Evolutionary conservation across 2,113 vertebrate species (phyloP).

Genomic region (Empidonax traillii): DNA sequence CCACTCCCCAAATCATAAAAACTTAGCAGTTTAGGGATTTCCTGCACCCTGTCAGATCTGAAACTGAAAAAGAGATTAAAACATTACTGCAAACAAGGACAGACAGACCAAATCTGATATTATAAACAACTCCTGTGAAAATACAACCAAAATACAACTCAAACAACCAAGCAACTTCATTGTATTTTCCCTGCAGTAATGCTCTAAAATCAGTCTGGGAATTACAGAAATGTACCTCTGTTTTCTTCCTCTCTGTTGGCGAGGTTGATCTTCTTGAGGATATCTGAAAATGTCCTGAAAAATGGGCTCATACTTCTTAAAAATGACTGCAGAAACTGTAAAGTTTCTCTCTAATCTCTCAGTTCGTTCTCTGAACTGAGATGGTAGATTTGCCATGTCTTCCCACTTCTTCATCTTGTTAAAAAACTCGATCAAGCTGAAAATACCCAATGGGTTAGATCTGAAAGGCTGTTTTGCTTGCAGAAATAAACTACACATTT

Average conservation of each 20-base stretch:
- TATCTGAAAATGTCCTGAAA: constrained; percentile 91
- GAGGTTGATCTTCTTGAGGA: constrained; percentile 86
- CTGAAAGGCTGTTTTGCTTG: background rate
- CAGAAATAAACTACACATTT: background rate
- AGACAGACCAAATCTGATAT: background rate
- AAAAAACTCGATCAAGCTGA: constrained; percentile 93
- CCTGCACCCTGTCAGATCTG: background rate
- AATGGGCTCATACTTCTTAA: constrained; percentile 94
- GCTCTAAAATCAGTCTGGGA: background rate
- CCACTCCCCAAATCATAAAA: background rate
- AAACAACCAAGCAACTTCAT: background rate
- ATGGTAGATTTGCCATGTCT: constrained; percentile 89
- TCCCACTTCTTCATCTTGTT: constrained; percentile 98
- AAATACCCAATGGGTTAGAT: background rate
- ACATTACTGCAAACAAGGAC: background rate
- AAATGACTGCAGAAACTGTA: constrained; percentile 92
- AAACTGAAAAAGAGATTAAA: background rate
- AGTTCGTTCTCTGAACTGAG: constrained; percentile 87
- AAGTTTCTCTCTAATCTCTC: constrained; percentile 92
- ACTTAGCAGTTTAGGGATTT: background rate
- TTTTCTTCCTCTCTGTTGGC: constrained; percentile 89
- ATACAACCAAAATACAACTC: background rate
- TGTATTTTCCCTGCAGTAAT: background rate
- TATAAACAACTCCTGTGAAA: background rate
- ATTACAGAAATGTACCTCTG: constrained; percentile 78